A percentile compares a stretch with the other conserved stretches of the same genome.
phyloP scores from a whole-genome alignment of 2,797 vertebrate species.

The Xenopus petersii region DNA sequence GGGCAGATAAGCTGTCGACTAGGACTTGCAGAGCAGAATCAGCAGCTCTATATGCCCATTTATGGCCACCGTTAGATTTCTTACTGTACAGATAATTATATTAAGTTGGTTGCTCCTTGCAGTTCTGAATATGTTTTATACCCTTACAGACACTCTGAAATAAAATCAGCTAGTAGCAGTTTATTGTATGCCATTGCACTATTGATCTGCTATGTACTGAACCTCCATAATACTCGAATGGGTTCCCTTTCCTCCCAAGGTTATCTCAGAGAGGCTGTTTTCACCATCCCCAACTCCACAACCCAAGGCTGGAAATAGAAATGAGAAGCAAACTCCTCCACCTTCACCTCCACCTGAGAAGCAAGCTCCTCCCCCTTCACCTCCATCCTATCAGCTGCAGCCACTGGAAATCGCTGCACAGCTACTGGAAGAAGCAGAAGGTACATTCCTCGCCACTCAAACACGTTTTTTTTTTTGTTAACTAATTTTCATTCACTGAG shows the following conservation, averaged over 20 bases:
- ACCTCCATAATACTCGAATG: background rate
- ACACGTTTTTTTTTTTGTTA: too few relatives aligned
- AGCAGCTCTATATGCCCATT: too few relatives aligned
- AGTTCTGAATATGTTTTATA: too few relatives aligned
- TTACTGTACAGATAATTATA: too few relatives aligned
- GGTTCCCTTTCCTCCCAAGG: slow-evolving; percentile 7
- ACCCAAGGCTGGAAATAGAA: background rate
- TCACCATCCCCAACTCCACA: slow-evolving; percentile 21
- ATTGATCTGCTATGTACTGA: background rate
- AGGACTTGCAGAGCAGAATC: too few relatives aligned
- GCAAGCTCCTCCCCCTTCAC: slow-evolving; percentile 23
- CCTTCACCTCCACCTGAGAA: slow-evolving; percentile 18
- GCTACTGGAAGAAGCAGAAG: slow-evolving; percentile 73
- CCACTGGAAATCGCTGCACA: slow-evolving; percentile 67
- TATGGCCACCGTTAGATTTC: too few relatives aligned
- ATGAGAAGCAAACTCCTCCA: background rate
- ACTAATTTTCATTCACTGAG: too few relatives aligned
- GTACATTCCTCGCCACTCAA: slow-evolving; percentile 51
- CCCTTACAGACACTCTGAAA: background rate
- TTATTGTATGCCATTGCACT: background rate
- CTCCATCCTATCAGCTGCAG: slow-evolving; percentile 40
- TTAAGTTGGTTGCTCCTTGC: too few relatives aligned
- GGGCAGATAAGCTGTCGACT: too few relatives aligned
- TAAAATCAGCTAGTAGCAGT: too few relatives aligned
- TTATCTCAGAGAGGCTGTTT: slow-evolving; percentile 35